Base-by-base conservation (phyloP, 1,140 invertebrate species). In the Lordiphosa stackelbergi region DNA sequence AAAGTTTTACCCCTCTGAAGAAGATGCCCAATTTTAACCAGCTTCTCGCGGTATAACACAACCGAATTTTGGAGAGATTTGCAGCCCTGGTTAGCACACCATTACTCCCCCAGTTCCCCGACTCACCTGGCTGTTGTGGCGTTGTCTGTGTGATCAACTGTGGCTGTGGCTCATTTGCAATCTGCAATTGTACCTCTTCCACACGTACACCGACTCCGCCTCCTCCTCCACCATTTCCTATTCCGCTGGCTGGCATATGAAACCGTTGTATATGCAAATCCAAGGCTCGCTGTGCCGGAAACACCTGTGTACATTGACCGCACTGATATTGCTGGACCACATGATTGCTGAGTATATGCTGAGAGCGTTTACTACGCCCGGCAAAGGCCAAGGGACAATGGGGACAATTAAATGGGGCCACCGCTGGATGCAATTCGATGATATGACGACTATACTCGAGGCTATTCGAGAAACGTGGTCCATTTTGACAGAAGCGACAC, bases 401-500 rank as follows among this genome's bases (percentile, higher is more conserved):
- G 4, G 79, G 85, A 54, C 85, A 86, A 36, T 78, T 86, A 38
- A 78, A 86, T 0, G 85, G 85, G 8, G 77, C 73, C 37, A 66
- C 63, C 0, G 68, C 75, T 8, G 85, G 85, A 52, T 86, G 85
- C 38, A 79, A 61, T n/a, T 75, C 85, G 13, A 86, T 86, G 41
- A 86, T 86, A 22, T 86, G 85, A 1, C 64, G 69, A 43, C 85
- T 86, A 31, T 86, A 86, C 35, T 86, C 85, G 9, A 85, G 38
- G 45, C 81, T 86, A 47, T 51, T 86, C 10, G 70, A 73, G 63
- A 86, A 86, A 5, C 85, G 74, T 5, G 85, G 85, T 3, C 85
- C 85, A 24, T 79, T 86, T 16, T 86, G 85, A 22, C 85, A 86
- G 53, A 83, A 86, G 31, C 85, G 85, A 35, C 85, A 86, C 53